Percentiles rank a stretch among this genome's conserved stretches.
phyloP scores from a whole-genome alignment of 2,113 vertebrate genomes.

The Maccullochella peelii region DNA sequence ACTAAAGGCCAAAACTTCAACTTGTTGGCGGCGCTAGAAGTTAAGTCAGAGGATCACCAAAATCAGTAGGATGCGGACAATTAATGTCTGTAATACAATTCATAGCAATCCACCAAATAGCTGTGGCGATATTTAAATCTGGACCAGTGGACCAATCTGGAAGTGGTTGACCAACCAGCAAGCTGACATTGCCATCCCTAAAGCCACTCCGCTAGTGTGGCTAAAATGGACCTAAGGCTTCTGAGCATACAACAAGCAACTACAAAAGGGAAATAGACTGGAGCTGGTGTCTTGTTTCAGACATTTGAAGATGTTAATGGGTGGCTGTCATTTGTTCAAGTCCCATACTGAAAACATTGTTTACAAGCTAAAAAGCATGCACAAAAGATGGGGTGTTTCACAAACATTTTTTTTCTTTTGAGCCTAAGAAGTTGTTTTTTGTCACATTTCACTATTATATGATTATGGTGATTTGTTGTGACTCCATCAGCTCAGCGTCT shows the following conservation, averaged over 20 bases:
- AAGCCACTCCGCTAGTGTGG: background rate
- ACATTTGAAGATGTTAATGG: background rate
- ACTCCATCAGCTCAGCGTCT: conserved; percentile 22
- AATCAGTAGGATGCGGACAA: background rate
- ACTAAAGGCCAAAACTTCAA: background rate
- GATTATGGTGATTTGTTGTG: conserved; percentile 5
- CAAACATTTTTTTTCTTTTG: background rate
- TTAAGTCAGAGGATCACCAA: background rate
- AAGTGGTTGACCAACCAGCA: background rate
- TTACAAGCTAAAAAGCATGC: background rate
- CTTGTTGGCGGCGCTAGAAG: background rate
- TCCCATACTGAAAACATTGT: background rate
- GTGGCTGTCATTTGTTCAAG: background rate
- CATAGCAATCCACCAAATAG: background rate
- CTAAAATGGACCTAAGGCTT: background rate
- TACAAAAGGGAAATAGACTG: background rate
- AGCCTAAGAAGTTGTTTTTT: background rate
- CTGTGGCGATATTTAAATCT: background rate
- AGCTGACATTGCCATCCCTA: background rate
- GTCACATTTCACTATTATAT: conserved; percentile 4
- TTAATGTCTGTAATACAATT: background rate
- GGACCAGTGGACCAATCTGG: background rate
- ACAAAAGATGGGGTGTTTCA: background rate
- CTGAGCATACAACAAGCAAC: background rate
- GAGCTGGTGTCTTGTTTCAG: background rate